Conservation (phyloP, 2,797 vertebrate genomes). For the Clarias fuscus region DNA sequence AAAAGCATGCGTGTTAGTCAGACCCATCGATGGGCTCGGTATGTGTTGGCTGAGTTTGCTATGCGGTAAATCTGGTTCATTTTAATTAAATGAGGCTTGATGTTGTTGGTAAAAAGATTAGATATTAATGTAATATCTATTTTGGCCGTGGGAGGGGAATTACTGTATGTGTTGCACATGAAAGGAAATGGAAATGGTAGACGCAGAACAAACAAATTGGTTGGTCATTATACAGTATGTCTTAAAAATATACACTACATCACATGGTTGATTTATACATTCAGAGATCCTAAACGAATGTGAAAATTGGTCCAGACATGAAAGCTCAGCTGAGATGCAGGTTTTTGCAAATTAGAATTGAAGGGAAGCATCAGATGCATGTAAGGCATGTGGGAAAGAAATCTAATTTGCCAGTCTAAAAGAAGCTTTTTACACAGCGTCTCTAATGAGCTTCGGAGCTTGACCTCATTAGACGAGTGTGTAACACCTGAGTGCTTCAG, state of each 20-base stretch:
- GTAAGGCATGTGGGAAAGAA: conserved; percentile 22
- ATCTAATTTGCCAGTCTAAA: conserved; percentile 35
- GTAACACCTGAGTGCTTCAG: conserved; percentile 33
- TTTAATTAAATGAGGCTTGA: not conserved
- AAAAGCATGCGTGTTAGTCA: not conserved
- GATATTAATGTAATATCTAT: not conserved
- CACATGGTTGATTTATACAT: not conserved
- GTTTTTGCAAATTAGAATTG: conserved; percentile 28
- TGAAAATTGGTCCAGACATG: not conserved
- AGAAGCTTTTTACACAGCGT: conserved; percentile 26
- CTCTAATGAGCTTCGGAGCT: conserved; percentile 33
- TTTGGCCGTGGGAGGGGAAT: not conserved
- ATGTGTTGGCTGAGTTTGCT: not conserved
- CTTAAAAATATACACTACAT: not conserved
- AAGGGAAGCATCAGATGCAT: conserved; percentile 30
- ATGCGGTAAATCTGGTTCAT: not conserved
- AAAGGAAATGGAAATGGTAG: not conserved
- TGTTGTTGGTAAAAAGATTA: not conserved
- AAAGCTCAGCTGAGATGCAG: not conserved
- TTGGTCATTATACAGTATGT: no score
- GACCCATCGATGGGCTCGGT: conserved; percentile 2
- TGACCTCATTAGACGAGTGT: conserved; percentile 45
- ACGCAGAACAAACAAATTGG: not conserved
- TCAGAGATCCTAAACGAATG: not conserved
- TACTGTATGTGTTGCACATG: not conserved